phyloP scores from a whole-genome alignment of 2,113 vertebrate species.

The Dascyllus trimaculatus region DNA sequence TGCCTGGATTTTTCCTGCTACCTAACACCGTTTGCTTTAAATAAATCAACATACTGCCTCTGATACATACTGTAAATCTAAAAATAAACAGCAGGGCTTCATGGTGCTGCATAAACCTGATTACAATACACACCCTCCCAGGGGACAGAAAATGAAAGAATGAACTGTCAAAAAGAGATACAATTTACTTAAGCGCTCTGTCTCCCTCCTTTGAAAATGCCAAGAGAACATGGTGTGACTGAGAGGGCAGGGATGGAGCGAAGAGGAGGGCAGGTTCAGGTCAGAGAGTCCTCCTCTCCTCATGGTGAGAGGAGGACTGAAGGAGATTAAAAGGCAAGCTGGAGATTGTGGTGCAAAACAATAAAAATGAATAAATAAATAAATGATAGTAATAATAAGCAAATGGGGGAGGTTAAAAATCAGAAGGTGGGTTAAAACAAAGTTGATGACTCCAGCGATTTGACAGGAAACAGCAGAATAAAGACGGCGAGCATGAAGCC shows the following conservation, averaged over 20 bases:
- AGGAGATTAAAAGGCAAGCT: background rate
- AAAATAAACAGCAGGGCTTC: conserved; percentile 31
- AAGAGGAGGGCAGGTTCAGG: conserved; percentile 23
- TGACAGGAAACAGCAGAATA: background rate
- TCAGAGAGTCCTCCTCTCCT: no score
- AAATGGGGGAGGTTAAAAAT: conserved; percentile 7
- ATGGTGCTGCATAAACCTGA: conserved; percentile 19
- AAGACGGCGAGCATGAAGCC: conserved; percentile 13
- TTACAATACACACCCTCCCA: conserved; percentile 15
- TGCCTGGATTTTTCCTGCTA: background rate
- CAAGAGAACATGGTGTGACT: conserved; percentile 42
- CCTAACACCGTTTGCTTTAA: background rate
- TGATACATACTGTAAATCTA: conserved; percentile 1
- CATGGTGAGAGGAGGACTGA: background rate
- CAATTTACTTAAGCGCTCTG: conserved; percentile 9
- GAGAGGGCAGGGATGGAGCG: conserved; percentile 33
- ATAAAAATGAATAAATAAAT: no score
- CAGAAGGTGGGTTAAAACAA: background rate
- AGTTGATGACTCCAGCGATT: background rate
- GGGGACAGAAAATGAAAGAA: conserved; percentile 3
- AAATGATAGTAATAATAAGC: background rate
- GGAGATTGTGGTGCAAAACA: conserved; percentile 9
- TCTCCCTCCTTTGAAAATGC: conserved; percentile 48
- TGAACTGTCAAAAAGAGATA: conserved; percentile 38
- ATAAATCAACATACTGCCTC: background rate